A percentile compares a stretch with the other conserved stretches of the same genome.
These are phyloP conservation scores for Panagrolaimus sp. DNA, from an alignment of 1,140 invertebrate species.

Conservation along the genomic window DNA sequence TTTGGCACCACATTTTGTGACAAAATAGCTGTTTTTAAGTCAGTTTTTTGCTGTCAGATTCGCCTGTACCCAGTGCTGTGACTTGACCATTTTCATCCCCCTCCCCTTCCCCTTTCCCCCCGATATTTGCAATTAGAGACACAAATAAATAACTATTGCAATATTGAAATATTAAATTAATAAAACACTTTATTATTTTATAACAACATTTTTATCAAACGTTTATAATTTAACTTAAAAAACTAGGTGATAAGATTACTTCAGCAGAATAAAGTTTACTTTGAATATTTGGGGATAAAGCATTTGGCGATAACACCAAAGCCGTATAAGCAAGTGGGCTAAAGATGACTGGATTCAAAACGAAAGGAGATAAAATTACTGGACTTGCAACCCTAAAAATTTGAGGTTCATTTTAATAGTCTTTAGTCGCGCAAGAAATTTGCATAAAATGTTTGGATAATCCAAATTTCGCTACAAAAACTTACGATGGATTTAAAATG, in stretches of 20 bases:
- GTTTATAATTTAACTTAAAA: neutral
- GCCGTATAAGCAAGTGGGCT: conserved; percentile 6
- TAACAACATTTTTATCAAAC: neutral
- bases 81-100: too few relatives aligned
- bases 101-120: too few relatives aligned
- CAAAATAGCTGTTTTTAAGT: too few relatives aligned
- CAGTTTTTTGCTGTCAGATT: too few relatives aligned
- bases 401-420: conserved; percentile 15
- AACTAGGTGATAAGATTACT: conserved; percentile 15
- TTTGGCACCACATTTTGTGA: too few relatives aligned
- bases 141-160: neutral
- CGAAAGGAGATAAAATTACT: conserved; percentile 18
- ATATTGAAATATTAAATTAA: neutral
- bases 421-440: neutral
- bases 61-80: too few relatives aligned
- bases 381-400: conserved; percentile 17
- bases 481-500: neutral
- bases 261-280: neutral
- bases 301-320: conserved; percentile 2
- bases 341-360: conserved; percentile 13
- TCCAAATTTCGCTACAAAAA: conserved; percentile 1
- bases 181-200: neutral
- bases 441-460: neutral
- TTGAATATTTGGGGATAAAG: conserved; percentile 9
- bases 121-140: too few relatives aligned